Conservation (phyloP, 2,888 invertebrate species). For the Synergus gifuensis region DNA sequence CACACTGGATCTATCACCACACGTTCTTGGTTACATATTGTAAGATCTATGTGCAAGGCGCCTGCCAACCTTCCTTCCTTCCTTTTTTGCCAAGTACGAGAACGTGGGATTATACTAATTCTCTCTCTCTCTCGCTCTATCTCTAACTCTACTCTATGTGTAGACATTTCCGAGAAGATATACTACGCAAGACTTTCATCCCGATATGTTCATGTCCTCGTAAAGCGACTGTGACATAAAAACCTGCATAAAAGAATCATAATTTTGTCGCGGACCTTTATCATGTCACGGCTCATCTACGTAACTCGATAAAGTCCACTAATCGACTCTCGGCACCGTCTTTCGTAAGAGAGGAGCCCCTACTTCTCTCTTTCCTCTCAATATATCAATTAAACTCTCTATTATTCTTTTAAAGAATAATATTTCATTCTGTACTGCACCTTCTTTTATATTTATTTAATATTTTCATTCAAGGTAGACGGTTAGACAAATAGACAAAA, state of each 20-base stretch:
- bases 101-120: neutral
- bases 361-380: neutral
- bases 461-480: neutral
- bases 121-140: neutral
- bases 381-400: neutral
- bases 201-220: constrained; percentile 27
- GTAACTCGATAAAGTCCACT: neutral
- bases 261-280: constrained; percentile 13
- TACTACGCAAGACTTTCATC: constrained; percentile 19
- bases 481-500: neutral
- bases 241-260: constrained; percentile 19
- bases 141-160: neutral
- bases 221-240: constrained; percentile 19
- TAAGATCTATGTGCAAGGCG: constrained; percentile 36
- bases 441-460: neutral
- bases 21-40: constrained; percentile 46
- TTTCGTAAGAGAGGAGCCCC: neutral
- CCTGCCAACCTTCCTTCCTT: neutral
- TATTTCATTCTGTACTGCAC: no score
- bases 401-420: neutral
- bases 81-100: constrained; percentile 1
- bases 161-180: constrained; percentile 1
- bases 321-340: neutral
- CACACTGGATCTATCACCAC: constrained; percentile 57
- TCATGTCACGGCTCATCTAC: constrained; percentile 3